Evolutionary conservation across 2,888 invertebrate species (phyloP).

Genomic region (Gordius sp.): DNA sequence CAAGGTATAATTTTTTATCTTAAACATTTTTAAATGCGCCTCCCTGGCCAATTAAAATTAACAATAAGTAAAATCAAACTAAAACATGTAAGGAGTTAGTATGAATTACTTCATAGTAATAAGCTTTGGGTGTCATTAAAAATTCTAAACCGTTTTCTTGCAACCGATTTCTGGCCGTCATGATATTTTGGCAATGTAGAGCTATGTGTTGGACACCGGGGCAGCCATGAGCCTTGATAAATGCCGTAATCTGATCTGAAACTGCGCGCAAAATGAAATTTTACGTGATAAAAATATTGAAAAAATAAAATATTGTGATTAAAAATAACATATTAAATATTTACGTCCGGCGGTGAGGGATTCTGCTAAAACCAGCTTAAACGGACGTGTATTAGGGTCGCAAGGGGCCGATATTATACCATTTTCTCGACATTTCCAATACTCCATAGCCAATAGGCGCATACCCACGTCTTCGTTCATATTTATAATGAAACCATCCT

Average conservation of each 20-base stretch:
- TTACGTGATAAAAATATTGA: not conserved
- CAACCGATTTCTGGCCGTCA: not conserved
- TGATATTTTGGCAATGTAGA: not conserved
- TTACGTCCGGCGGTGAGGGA: not conserved
- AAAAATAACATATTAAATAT: not conserved
- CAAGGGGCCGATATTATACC: not conserved
- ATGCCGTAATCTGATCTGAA: not conserved
- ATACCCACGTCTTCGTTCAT: not conserved
- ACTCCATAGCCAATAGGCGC: not conserved
- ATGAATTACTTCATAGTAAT: constrained; percentile 10
- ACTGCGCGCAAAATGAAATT: not conserved
- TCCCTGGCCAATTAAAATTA: not conserved
- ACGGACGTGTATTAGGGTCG: not conserved
- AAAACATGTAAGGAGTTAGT: not conserved
- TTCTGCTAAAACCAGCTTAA: not conserved
- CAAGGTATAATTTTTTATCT: not conserved
- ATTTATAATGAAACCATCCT: constrained; percentile 8
- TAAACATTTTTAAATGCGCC: not conserved
- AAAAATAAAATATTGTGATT: not conserved
- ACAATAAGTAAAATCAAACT: not conserved
- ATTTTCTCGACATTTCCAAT: constrained; percentile 13
- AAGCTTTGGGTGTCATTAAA: not conserved
- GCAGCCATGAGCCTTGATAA: not conserved
- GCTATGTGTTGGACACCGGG: constrained; percentile 7
- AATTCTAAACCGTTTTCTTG: not conserved